Percentiles rank a stretch among this genome's conserved stretches.
Conservation (phyloP, 2,888 invertebrate genomes). For the Druceiella hillmani region DNA sequence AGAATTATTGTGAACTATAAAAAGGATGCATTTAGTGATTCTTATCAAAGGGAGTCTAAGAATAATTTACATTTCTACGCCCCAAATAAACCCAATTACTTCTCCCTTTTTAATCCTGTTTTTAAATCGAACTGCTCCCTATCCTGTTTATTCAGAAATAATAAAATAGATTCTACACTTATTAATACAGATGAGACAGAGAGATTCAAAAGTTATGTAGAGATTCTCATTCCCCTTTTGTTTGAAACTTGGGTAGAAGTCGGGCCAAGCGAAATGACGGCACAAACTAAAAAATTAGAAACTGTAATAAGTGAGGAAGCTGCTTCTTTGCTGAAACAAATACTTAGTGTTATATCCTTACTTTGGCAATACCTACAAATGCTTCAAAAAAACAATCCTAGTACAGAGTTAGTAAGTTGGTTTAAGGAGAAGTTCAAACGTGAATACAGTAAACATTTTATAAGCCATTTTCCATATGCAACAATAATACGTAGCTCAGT, state of each 20-base stretch:
- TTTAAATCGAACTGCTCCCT: conserved; percentile 36
- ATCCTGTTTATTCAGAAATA: conserved; percentile 41
- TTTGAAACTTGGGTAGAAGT: conserved; percentile 84
- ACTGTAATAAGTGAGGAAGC: conserved; percentile 57
- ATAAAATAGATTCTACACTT: conserved; percentile 29
- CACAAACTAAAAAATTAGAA: conserved; percentile 35
- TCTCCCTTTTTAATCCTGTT: conserved; percentile 34
- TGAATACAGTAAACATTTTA: conserved; percentile 51
- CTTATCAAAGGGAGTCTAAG: conserved; percentile 16
- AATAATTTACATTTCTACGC: conserved; percentile 31
- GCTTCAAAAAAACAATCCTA: conserved; percentile 34
- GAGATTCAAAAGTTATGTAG: conserved; percentile 56
- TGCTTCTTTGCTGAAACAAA: conserved; percentile 55
- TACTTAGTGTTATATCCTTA: conserved; percentile 56
- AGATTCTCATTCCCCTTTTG: conserved; percentile 68
- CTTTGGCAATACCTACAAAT: conserved; percentile 47
- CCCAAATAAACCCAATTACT: conserved; percentile 31
- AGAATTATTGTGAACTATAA: conserved; percentile 30
- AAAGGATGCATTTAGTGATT: conserved; percentile 14
- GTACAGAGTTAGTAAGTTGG: conserved; percentile 39
- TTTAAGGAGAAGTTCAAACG: conserved; percentile 50
- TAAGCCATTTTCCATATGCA: conserved; percentile 54
- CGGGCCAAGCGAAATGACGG: conserved; percentile 43
- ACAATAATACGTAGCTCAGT: conserved; percentile 32
- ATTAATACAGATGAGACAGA: conserved; percentile 38